phyloP scores from a whole-genome alignment of 2,888 invertebrate genomes.

The Mechanitis messenoides region DNA sequence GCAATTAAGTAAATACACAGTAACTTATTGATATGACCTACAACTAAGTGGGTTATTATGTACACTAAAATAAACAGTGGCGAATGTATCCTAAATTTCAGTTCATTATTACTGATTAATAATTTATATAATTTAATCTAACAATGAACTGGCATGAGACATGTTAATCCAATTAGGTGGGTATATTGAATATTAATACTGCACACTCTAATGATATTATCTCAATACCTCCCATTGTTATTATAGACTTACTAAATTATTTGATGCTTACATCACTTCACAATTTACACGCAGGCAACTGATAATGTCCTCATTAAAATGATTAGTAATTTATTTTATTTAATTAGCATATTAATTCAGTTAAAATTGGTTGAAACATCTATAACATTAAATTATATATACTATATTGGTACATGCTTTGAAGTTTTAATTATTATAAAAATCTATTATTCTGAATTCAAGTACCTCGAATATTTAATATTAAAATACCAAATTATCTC shows the following conservation, averaged over 20 bases:
- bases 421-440: no score
- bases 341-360: no score
- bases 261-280: conserved; percentile 6
- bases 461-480: no score
- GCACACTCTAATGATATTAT: conserved; percentile 15
- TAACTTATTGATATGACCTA: no score
- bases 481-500: no score
- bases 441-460: no score
- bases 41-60: no score
- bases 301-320: background rate
- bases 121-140: background rate
- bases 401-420: no score
- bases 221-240: conserved; percentile 13
- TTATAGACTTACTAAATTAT: conserved; percentile 12
- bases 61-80: no score
- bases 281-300: background rate
- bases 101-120: background rate
- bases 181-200: background rate
- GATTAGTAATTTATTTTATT: background rate
- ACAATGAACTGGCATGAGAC: background rate
- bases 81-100: background rate
- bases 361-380: no score
- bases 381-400: no score
- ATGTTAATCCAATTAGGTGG: conserved; percentile 2
- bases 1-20: no score